Evolutionary conservation across 2,797 vertebrate species (phyloP), one percentile per base, ranked within the genome.

Genomic region (Phylloscopus collybita): DNA sequence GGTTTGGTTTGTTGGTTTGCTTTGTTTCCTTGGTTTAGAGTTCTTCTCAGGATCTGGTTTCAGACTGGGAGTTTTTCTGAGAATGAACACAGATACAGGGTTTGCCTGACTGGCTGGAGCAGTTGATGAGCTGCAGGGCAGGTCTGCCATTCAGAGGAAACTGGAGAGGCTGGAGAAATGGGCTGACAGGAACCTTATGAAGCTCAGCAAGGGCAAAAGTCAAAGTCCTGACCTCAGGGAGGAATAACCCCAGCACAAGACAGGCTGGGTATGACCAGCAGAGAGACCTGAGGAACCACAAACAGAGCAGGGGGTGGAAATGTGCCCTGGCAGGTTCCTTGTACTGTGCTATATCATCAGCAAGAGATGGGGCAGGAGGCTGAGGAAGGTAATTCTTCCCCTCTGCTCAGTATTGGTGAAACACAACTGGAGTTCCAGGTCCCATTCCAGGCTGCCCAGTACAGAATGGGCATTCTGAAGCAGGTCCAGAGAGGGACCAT

Each of bases 71-170:
- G 44, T 57, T 67, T 80, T 69, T 25, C 26, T 53, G 29, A 15
- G 29, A 80, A 22, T 27, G 23, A 72, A 29, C 11, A 40, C 12
- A 74, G 81, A 60, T 11, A n/a, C 1, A 1, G 10, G 23, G 5
- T 36, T 79, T n/a, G 8, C 15, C 22, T 44, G 49, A 54, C 13
- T 57, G 45, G 16, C 0, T 0, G 9, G 5, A 75, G 34, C 2
- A 2, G 13, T 3, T 3, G 2, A 34, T 30, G 38, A 21, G 32
- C 7, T 81, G 23, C 71, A 79, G 32, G 40, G 16, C 42, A 75
- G 15, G 14, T 57, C 32, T 70, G n/a, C 22, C 13, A 5, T 73
- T 80, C 50, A 72, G 59, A 69, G 20, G 13, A n/a, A 86, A 9
- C 23, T 53, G 45, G 11, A 59, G 20, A 86, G 15, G 7, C 13